Evolutionary conservation across 2,888 invertebrate genomes (phyloP), one percentile per base, ranked within the genome.

Genomic region (Frankliniella fusca): DNA sequence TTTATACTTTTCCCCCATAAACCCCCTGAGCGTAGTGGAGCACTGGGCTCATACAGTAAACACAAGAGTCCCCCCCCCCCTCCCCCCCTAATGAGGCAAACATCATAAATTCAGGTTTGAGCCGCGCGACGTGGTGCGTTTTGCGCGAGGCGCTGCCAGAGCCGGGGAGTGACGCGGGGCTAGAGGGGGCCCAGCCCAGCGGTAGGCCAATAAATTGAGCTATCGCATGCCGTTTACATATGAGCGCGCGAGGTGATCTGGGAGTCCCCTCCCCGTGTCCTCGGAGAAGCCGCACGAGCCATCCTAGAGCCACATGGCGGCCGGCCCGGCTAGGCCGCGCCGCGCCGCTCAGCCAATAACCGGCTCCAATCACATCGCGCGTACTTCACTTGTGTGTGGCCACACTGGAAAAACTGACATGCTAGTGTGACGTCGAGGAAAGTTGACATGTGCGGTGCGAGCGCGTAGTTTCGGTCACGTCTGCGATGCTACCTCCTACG

Each of bases 21-120:
- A n/a, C n/a, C 3, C 38, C 3, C 2, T 38, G 38, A 3, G 38
- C 5, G 38, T 5, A 38, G 38, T 5, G 38, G 38, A 38, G 38
- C 38, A 38, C 38, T 3, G 38, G 38, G 38, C 38, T 38, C 5
- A 38, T 38, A 2, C 38, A 38, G 38, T 54, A 54, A 54, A 54
- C 54, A 54, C 54, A 54, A 3, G 54, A 18, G 1, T 8, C 70
- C n/a, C 23, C n/a, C 23, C 23, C n/a, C 23, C n/a, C 23, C 23
- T 70, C n/a, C n/a, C n/a, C 23, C n/a, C 23, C 23, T 70, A 70
- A 70, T 70, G 20, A 70, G 70, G 70, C 70, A 11, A 70, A 70
- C 70, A 23, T 70, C 70, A 70, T 70, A 70, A 70, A 70, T 70
- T 70, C 70, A 70, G 23, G 70, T 70, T 70, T 70, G 70, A 70